These are phyloP conservation scores for Atta cephalotes DNA, from an alignment of 1,140 invertebrate species.

Conservation along the genomic window DNA sequence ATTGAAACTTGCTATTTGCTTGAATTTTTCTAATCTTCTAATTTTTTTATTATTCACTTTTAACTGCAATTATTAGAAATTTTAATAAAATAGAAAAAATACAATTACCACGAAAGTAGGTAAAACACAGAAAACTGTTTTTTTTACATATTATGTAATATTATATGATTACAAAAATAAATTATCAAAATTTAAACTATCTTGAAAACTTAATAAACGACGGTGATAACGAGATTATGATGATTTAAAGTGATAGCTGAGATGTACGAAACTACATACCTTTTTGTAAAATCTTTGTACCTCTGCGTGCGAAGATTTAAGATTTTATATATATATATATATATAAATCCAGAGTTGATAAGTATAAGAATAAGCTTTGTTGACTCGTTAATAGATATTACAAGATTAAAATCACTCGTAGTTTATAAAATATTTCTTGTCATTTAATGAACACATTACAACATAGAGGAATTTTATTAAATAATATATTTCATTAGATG, in stretches of 20 bases:
- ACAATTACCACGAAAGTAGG: not conserved
- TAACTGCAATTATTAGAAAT: not conserved
- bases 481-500: not conserved
- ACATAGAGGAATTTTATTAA: not conserved
- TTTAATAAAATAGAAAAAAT: not conserved
- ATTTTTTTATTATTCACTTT: not conserved
- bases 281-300: slow-evolving; percentile 18
- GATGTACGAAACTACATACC: not conserved
- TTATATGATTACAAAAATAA: not conserved
- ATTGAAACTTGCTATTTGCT: not conserved
- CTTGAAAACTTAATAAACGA: not conserved
- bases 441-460: not conserved
- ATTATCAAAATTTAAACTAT: not conserved
- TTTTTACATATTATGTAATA: not conserved
- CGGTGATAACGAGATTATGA: slow-evolving; percentile 1
- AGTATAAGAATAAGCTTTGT: not conserved
- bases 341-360: slow-evolving; percentile 24
- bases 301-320: not conserved
- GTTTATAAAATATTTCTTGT: not conserved
- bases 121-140: not conserved
- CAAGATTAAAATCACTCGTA: slow-evolving; percentile 25
- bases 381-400: slow-evolving; percentile 1
- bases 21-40: not conserved
- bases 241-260: not conserved
- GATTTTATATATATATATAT: not conserved